These are phyloP conservation scores for Drosophila paulistorum DNA, from an alignment of 1,140 invertebrate genomes.

Conservation along the genomic window DNA sequence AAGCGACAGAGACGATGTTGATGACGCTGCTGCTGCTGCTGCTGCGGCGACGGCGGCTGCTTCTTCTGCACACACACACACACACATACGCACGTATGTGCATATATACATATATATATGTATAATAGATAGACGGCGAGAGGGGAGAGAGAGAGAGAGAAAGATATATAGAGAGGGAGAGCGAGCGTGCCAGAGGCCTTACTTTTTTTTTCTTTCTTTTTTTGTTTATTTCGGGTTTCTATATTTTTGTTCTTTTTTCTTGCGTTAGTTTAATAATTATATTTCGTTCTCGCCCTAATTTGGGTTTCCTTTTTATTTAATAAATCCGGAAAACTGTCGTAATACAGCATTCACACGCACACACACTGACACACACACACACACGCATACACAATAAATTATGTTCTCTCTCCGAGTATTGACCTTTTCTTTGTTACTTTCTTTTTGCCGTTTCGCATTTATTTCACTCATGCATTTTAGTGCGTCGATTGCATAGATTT, in stretches of 20 bases:
- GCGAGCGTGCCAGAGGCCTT: slow-evolving; percentile 19
- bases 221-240: slow-evolving; percentile 1
- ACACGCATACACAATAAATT: slow-evolving; percentile 22
- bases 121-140: slow-evolving; percentile 19
- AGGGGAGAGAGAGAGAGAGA: slow-evolving; percentile 18
- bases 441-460: slow-evolving; percentile 6
- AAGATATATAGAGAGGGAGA: slow-evolving; percentile 2
- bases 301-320: not conserved
- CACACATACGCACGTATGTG: slow-evolving; percentile 18
- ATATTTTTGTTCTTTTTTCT: slow-evolving; percentile 16
- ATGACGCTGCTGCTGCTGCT: slow-evolving; percentile 28
- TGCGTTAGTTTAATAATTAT: not conserved
- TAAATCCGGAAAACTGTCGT: slow-evolving; percentile 9
- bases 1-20: slow-evolving; percentile 38
- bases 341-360: slow-evolving; percentile 9
- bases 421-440: slow-evolving; percentile 16
- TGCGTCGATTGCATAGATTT: slow-evolving; percentile 11
- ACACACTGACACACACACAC: slow-evolving; percentile 1
- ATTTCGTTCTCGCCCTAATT: not conserved
- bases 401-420: slow-evolving; percentile 4
- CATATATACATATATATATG: slow-evolving; percentile 20
- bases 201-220: slow-evolving; percentile 10
- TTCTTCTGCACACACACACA: slow-evolving; percentile 35
- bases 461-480: not conserved
- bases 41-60: slow-evolving; percentile 25